Base-by-base conservation (phyloP, 2,113 vertebrate genomes). In the Microcebus murinus region DNA sequence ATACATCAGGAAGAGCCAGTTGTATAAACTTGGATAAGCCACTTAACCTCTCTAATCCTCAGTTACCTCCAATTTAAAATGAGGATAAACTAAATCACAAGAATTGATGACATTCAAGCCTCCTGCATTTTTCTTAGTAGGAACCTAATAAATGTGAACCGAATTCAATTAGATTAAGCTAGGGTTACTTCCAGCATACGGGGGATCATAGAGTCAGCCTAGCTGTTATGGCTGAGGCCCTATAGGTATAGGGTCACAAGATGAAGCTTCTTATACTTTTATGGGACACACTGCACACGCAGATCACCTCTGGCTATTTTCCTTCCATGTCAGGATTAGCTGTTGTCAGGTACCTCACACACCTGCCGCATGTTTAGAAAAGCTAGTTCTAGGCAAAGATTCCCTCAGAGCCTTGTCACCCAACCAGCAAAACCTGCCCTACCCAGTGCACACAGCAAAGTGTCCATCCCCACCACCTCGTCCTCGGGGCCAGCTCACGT, bases 21-120 rank as follows among this genome's bases (percentile, higher is more conserved):
- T 42, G 34, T 25, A 42, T 21, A 42, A 71, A 83, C 73, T 90
- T 79, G 76, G 85, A 80, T 90, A 92, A 92, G 52, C 27, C 71
- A 84, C 21, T 80, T 92, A 67, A 7, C 39, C 5, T 90, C 13
- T 82, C 55, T 82, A 86, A 90, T 68, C 11, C 76, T 87, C 73
- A 42, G 68, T 89, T 84, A 68, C 48, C 57, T 94, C 68, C 8
- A 7, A 50, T 50, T 90, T 91, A 70, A 96, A 96, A 87, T 89
- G 59, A 89, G n/a, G 18, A 45, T 68, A 91, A 25, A 61, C 85
- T 80, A 96, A 86, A 76, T 79, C 61, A 55, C 9, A 91, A 89
- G 31, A 93, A 91, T 83, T 93, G 88, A 82, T 96, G 82, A 92
- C 6, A 8, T 29, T 74, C 70, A 87, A 90, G 29, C 12, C 17